Evolutionary conservation across 2,113 vertebrate species (phyloP).

Genomic region (Myiozetetes cayanensis): DNA sequence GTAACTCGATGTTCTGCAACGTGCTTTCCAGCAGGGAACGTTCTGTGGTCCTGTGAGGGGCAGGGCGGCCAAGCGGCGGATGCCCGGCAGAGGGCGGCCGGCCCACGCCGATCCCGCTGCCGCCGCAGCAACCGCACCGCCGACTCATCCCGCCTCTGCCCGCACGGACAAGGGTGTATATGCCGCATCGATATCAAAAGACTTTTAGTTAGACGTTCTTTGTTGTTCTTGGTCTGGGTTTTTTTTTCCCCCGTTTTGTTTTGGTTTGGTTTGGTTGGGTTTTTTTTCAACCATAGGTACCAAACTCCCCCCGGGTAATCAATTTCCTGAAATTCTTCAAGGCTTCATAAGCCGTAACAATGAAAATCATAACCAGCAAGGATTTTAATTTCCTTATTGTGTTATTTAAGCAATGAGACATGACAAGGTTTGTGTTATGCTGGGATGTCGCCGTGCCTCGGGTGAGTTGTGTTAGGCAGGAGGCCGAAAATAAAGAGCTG

Average conservation of each 20-base stretch:
- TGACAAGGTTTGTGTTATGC: conserved; percentile 31
- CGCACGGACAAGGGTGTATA: rapidly evolving
- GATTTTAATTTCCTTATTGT: conserved; percentile 54
- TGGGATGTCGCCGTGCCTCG: neutral
- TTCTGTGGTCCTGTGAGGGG: rapidly evolving
- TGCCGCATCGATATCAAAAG: neutral
- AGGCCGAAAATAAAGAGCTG: neutral
- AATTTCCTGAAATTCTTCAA: conserved; percentile 58
- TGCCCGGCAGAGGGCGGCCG: conserved; percentile 68
- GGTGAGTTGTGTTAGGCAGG: conserved; percentile 19
- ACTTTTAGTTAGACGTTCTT: neutral
- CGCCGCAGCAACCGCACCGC: rapidly evolving
- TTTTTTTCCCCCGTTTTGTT: neutral
- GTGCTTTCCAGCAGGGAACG: rapidly evolving
- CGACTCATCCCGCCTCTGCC: neutral
- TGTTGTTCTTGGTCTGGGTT: neutral
- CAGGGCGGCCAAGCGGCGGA: neutral
- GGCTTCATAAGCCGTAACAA: neutral
- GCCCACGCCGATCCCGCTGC: neutral
- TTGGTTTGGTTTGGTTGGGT: neutral
- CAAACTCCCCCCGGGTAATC: neutral
- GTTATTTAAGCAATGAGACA: conserved; percentile 63
- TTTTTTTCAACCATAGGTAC: neutral
- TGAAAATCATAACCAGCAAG: conserved; percentile 26
- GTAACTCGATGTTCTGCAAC: rapidly evolving